Evolutionary conservation across 2,888 invertebrate species (phyloP).

Genomic region (Rugalucina vietnamica): DNA sequence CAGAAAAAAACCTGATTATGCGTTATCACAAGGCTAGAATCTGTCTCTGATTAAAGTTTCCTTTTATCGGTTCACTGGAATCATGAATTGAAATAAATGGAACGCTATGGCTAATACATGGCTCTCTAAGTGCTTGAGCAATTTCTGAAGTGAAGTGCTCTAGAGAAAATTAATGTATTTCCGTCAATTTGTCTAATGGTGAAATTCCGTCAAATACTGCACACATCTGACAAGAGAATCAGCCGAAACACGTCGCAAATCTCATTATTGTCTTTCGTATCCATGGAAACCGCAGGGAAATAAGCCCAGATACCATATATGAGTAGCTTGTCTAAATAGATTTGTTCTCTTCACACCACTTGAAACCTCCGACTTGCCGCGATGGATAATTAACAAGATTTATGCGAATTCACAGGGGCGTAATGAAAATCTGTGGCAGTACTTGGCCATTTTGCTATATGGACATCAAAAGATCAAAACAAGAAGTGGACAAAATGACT

Average conservation of each 20-base stretch:
- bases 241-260: slow-evolving; percentile 10
- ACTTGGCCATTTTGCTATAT: too few species aligned
- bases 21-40: too few species aligned
- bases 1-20: too few species aligned
- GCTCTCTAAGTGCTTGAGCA: neutral
- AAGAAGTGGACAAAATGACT: too few species aligned
- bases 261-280: slow-evolving; percentile 44
- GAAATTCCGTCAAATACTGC: slow-evolving; percentile 10
- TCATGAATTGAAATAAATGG: neutral
- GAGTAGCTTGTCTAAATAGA: slow-evolving; percentile 12
- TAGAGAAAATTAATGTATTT: slow-evolving; percentile 8
- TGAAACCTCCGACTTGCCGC: neutral
- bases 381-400: neutral
- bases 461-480: too few species aligned
- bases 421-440: neutral
- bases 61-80: neutral
- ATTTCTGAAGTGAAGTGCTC: neutral
- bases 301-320: neutral
- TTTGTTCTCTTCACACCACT: neutral
- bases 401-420: neutral
- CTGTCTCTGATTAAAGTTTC: neutral
- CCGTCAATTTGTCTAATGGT: slow-evolving; percentile 8
- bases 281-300: slow-evolving; percentile 32
- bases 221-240: neutral
- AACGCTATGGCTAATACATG: neutral